Base-by-base conservation (phyloP, 1,140 invertebrate species). In the Thaumetopoea pityocampa region DNA sequence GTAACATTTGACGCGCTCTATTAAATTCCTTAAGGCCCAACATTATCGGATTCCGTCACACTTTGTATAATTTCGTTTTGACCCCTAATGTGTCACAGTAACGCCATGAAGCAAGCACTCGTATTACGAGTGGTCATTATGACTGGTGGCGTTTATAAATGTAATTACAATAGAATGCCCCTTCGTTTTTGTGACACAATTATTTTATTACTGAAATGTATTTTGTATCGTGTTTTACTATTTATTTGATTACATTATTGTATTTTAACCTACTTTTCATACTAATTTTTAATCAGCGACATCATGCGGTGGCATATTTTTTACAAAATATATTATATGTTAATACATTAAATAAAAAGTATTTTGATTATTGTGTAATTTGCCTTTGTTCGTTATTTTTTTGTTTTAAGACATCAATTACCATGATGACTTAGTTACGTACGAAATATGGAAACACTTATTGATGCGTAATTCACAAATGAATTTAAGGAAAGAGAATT, bases 41-140 rank as follows among this genome's bases (percentile, higher is more conserved):
- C 61, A 73, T 72, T 76, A 82, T 82, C 76, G 69, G 69, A 82
- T 82, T 78, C 56, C 62, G 76, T 80, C 76, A 80, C 74, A 82
- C 73, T 76, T 72, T 47, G 33, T 35, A 57, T 63, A 64, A 78
- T 71, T 76, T 67, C 53, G 53, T 59, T 43, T 17, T 60, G 51
- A 59, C 57, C 60, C 60, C 43, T 78, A 81, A 82, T 82, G 71
- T 80, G 73, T 63, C 47, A 49, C 15, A 55, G 59, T 64, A 79
- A 76, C 67, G 73, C 73, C 61, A 77, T 66, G 64, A 65, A 61
- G 45, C 47, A 42, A 45, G 49, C 66, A 68, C 63, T 74, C 63
- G 62, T 45, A 50, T 72, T 67, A 72, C 69, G 56, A 72, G 61
- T 63, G 54, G 65, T 54, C 67, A 64, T 76, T 66, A 76, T 51